Base-by-base conservation (phyloP, 2,113 vertebrate genomes). In the Sinocyclocheilus rhinocerous region DNA sequence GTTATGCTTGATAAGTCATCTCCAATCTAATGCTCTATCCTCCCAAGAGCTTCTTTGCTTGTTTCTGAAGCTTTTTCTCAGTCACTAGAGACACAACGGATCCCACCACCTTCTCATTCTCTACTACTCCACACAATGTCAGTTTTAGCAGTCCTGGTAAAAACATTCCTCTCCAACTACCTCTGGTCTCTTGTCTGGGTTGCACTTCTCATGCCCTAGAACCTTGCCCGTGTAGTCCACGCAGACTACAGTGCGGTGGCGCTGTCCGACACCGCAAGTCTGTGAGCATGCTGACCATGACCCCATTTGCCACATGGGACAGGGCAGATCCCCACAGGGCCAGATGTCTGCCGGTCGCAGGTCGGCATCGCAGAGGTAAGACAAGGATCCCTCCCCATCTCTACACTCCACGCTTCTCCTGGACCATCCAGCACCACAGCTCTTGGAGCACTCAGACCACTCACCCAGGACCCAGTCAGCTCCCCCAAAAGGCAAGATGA, bases 381-480 rank as follows among this genome's bases (percentile, higher is more conserved):
- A 97, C 42, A 89, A 76, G 83, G 96, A 95, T 20, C 96, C 96
- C 0, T 92, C 93, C 3, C 85, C 90, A 0, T 97, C 96, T 61
- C 90, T 91, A 90, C 97, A 99, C 22, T 99, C 97, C 78, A 99
- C 96, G 0, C 92, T 96, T 82, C 97, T 95, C 80, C 97, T 92
- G 90, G 97, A 97, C 97, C 98, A 98, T 75, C 97, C 96, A 0
- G 96, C 96, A 24, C 97, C 96, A 0, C 97, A 99, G 61, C 95
- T 97, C 90, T 96, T 96, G 11, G 97, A 98, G 88, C 97, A 99
- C 89, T 94, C 95, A 0, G 97, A 97, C 98, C 98, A 99, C 88
- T 99, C 97, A 0, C 97, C 97, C 78, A 97, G 90, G 0, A 95
- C 93, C 97, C 98, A 99, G 55, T 97, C 95, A 0, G 95, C 92